These are phyloP conservation scores for Microplitis mediator DNA, from an alignment of 1,140 invertebrate genomes.

Conservation along the genomic window DNA sequence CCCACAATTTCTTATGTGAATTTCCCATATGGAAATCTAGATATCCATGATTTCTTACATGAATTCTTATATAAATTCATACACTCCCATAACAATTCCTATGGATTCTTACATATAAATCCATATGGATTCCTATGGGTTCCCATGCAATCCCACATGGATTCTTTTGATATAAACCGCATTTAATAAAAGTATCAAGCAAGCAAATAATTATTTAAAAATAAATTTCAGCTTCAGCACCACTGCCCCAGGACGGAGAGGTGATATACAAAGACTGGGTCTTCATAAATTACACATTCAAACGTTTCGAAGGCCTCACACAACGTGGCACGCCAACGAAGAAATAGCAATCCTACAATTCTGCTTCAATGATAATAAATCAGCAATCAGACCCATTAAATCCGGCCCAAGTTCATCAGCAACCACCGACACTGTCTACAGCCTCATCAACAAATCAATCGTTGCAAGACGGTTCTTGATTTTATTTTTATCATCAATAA, in stretches of 20 bases:
- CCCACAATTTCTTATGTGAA: no score
- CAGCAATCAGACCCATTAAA: slow-evolving; percentile 47
- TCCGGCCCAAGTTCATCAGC: slow-evolving; percentile 56
- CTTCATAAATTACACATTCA: slow-evolving; percentile 99
- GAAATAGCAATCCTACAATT: slow-evolving; percentile 66
- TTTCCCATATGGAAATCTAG: not conserved
- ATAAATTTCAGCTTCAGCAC: slow-evolving; percentile 74
- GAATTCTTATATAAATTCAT: no score
- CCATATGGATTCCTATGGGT: no score
- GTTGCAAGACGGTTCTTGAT: slow-evolving; percentile 33
- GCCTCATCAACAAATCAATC: slow-evolving; percentile 9
- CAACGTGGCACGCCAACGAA: slow-evolving; percentile 81
- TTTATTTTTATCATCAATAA: not conserved
- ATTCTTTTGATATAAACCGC: not conserved
- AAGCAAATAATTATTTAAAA: slow-evolving; percentile 15
- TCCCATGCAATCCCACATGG: no score
- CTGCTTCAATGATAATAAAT: slow-evolving; percentile 41
- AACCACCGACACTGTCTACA: slow-evolving; percentile 46
- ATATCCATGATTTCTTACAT: no score
- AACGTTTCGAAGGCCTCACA: slow-evolving; percentile 95
- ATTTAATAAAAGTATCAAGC: not conserved
- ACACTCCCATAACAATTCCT: no score
- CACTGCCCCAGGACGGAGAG: slow-evolving; percentile 81
- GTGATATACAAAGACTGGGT: slow-evolving; percentile 97
- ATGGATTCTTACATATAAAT: no score